Base-by-base conservation (phyloP, 2,797 vertebrate genomes). In the Siniperca undulata region DNA sequence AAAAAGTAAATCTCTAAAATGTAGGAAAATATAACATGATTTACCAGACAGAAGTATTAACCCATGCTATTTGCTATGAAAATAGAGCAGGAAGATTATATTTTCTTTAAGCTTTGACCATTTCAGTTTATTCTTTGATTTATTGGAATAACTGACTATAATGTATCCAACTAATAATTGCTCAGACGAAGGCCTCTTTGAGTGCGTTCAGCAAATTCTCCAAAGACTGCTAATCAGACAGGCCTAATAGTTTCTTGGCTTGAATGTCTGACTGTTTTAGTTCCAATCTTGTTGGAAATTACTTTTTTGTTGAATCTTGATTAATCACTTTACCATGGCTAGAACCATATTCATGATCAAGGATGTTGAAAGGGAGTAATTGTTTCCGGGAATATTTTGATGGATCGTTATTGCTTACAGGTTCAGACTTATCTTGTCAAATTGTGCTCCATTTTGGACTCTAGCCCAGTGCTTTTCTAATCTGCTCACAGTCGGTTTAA, bases 151-250 rank as follows among this genome's bases (percentile, higher is more conserved):
- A 90, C 78, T 65, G 70, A 88, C 83, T 86, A 79, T 77, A 85
- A 82, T 86, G 58, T 76, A 85, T 94, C 83, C 85, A 83, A 17
- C 70, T 89, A 83, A 87, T 90, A 92, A 90, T 86, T 91, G 84
- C 88, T 86, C 66, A 80, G 81, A 81, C 46, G 42, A 87, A 88
- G 74, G 66, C 68, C 79, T 83, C 82, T 90, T 82, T 64, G 56
- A 87, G 52, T 44, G 44, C 60, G 70, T 86, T 92, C 83, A 91
- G 81, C 81, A 60, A 87, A 88, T 82, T 92, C 90, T 85, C 89
- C 58, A 74, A 86, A 92, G 90, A 78, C 90, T 86, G 72, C 85
- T 94, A 92, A 95, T 93, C 90, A 91, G 88, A 91, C 91, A 60
- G 76, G 70, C 72, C 48, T 90, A 93, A 92, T 88, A 74, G 88